These are phyloP conservation scores for Toxostoma redivivum DNA, from an alignment of 2,113 vertebrate species.

Conservation along the genomic window DNA sequence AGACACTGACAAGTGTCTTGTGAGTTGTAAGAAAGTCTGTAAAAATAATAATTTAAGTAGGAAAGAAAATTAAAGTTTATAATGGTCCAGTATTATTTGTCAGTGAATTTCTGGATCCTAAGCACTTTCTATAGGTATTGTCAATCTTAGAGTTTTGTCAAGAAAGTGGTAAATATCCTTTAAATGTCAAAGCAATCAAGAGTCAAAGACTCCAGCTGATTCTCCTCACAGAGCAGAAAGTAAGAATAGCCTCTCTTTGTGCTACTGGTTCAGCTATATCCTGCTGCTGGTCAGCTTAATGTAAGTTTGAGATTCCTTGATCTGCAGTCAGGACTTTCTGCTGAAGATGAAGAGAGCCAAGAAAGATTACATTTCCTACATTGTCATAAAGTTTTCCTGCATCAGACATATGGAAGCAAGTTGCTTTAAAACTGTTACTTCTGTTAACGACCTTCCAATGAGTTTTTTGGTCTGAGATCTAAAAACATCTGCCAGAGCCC, in stretches of 20 bases:
- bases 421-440: not conserved
- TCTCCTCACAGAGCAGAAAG: not conserved
- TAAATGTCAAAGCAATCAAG: not conserved
- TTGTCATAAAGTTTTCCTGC: not conserved
- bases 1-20: not conserved
- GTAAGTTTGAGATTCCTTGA: not conserved
- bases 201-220: not conserved
- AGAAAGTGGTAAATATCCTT: constrained; percentile 9
- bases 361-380: not conserved
- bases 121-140: not conserved
- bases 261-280: not conserved
- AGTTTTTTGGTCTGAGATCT: not conserved
- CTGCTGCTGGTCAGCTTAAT: not conserved
- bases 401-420: not conserved
- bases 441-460: not conserved
- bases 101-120: constrained; percentile 21
- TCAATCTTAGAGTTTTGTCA: not conserved
- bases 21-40: not conserved
- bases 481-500: not conserved
- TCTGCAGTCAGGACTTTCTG: not conserved
- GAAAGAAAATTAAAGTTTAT: not conserved
- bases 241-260: not conserved
- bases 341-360: not conserved
- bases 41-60: not conserved
- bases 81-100: constrained; percentile 1